phyloP scores from a whole-genome alignment of 2,797 vertebrate species.

The Podarcis siculus region DNA sequence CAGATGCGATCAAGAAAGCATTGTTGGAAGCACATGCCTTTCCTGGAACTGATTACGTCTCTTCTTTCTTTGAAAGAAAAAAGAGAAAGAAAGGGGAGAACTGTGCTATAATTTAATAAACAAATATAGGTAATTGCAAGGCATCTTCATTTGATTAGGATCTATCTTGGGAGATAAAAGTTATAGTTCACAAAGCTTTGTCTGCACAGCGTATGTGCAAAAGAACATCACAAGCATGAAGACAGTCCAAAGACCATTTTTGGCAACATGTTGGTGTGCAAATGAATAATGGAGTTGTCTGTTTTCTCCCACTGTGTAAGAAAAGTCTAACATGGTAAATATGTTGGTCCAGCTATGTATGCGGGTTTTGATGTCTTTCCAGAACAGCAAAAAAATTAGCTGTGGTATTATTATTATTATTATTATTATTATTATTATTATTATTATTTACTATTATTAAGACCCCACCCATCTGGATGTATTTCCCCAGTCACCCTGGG shows the following conservation, averaged over 20 bases:
- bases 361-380: neutral
- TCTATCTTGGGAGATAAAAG: constrained; percentile 15
- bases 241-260: neutral
- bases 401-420: neutral
- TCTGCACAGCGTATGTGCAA: neutral
- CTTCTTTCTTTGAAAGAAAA: neutral
- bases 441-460: no score
- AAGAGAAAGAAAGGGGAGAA: neutral
- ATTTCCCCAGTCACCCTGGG: no score
- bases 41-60: neutral
- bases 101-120: neutral
- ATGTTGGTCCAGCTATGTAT: neutral
- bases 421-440: no score
- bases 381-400: neutral
- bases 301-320: neutral
- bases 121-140: neutral
- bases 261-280: neutral
- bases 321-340: neutral
- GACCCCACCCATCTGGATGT: no score
- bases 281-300: neutral
- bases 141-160: constrained; percentile 9
- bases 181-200: neutral
- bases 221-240: neutral
- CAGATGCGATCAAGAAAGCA: constrained; percentile 3
- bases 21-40: neutral